phyloP scores from a whole-genome alignment of 2,888 invertebrate species.

The Aleiodes alternator region DNA sequence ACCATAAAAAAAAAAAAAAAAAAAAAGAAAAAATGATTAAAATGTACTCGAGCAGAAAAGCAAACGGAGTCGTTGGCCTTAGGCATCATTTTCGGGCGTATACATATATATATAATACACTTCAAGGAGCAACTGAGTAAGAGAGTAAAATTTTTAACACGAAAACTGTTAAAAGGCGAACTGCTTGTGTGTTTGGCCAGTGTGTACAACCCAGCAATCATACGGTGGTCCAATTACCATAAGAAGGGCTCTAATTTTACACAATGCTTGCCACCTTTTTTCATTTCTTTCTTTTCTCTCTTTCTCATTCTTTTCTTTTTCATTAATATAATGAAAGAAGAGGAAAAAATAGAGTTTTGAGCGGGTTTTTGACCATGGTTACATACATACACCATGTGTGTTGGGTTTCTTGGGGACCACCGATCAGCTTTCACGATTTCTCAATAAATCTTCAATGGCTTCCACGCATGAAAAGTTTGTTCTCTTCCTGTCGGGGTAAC shows the following conservation, averaged over 20 bases:
- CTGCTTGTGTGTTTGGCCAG: constrained; percentile 44
- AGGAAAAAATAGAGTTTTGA: constrained; percentile 9
- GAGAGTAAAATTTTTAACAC: constrained; percentile 12
- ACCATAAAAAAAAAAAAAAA: constrained; percentile 43
- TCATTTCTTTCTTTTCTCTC: constrained; percentile 17
- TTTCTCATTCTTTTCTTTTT: constrained; percentile 41
- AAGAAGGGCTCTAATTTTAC: constrained; percentile 73
- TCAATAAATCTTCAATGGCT: constrained; percentile 65
- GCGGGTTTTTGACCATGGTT: constrained; percentile 41
- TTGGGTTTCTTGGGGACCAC: constrained; percentile 36
- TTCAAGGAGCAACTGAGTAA: neutral
- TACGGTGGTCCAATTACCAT: constrained; percentile 73
- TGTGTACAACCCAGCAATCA: constrained; percentile 67
- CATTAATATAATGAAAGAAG: constrained; percentile 17
- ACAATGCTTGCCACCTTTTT: constrained; percentile 63
- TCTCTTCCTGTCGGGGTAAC: constrained; percentile 36
- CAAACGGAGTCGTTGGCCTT: constrained; percentile 52
- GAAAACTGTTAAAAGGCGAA: constrained; percentile 42
- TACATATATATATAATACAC: constrained; percentile 43
- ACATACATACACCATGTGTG: constrained; percentile 22
- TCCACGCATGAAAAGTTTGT: constrained; percentile 34
- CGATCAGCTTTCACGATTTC: constrained; percentile 67
- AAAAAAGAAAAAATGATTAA: constrained; percentile 34
- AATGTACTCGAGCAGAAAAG: constrained; percentile 35
- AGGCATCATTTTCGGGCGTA: constrained; percentile 23